Conservation (phyloP, 2,113 vertebrate genomes). For the Mirounga angustirostris region DNA sequence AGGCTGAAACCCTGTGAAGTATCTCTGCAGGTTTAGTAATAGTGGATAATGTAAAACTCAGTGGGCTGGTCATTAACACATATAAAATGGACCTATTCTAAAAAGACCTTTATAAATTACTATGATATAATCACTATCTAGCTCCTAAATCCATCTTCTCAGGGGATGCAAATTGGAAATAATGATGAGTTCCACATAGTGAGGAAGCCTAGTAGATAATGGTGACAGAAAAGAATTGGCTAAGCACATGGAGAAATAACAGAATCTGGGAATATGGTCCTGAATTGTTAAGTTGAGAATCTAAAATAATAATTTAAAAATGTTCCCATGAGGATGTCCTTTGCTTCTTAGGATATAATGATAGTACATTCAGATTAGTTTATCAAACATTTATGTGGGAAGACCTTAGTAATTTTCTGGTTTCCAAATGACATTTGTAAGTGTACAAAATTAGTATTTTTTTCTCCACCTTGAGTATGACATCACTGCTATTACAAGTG, state of each 20-base stretch:
- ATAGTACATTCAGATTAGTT: background rate
- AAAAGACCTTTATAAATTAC: conserved; percentile 81
- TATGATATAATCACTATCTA: conserved; percentile 71
- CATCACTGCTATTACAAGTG: background rate
- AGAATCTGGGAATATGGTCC: background rate
- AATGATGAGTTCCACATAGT: background rate
- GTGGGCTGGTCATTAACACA: conserved; percentile 14
- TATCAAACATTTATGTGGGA: background rate
- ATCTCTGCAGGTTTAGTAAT: conserved; percentile 33
- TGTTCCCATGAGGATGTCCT: background rate
- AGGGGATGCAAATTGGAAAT: conserved; percentile 61
- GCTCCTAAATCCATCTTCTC: conserved; percentile 74
- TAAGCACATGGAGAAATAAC: background rate
- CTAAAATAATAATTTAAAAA: conserved; percentile 38
- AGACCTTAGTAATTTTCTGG: background rate
- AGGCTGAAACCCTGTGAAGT: background rate
- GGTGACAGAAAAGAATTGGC: conserved; percentile 20
- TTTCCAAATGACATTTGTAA: background rate
- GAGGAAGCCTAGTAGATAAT: conserved; percentile 39
- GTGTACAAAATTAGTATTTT: background rate
- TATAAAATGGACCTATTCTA: conserved; percentile 71
- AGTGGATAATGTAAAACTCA: conserved; percentile 11
- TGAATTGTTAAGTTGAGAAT: conserved; percentile 38
- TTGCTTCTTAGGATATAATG: background rate
- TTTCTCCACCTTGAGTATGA: background rate